phyloP scores from a whole-genome alignment of 1,140 invertebrate species.

The Monomorium pharaonis region DNA sequence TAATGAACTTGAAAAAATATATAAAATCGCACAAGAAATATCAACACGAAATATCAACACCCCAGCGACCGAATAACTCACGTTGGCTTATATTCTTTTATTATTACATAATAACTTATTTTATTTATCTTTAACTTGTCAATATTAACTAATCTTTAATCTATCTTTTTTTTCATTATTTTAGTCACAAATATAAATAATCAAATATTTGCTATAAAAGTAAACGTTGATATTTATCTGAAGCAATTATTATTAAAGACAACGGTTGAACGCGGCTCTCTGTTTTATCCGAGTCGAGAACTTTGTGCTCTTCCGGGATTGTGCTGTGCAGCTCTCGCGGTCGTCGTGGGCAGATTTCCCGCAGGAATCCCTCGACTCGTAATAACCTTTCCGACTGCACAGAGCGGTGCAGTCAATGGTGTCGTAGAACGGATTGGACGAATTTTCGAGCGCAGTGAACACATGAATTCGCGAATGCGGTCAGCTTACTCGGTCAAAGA shows the following conservation, averaged over 20 bases:
- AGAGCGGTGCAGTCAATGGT: slow-evolving; percentile 14
- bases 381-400: slow-evolving; percentile 42
- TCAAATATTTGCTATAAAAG: neutral
- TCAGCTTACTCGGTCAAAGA: neutral
- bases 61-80: too few relatives aligned
- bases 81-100: too few relatives aligned
- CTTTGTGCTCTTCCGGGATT: neutral
- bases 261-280: neutral
- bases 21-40: too few relatives aligned
- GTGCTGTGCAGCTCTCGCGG: neutral
- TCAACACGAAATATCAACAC: too few relatives aligned
- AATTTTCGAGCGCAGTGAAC: slow-evolving; percentile 15
- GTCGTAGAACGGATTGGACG: slow-evolving; percentile 10
- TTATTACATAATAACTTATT: too few relatives aligned
- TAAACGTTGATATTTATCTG: neutral
- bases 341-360: slow-evolving; percentile 20
- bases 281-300: neutral
- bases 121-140: neutral
- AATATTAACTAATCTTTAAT: neutral
- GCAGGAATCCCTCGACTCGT: slow-evolving; percentile 21
- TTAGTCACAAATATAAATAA: neutral
- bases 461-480: neutral
- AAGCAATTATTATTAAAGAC: neutral
- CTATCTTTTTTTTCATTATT: neutral
- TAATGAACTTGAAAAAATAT: too few relatives aligned